A percentile compares a stretch with the other conserved stretches of the same genome.
These are phyloP conservation scores for Procavia capensis DNA, from an alignment of 2,113 vertebrate genomes.

Conservation along the genomic window DNA sequence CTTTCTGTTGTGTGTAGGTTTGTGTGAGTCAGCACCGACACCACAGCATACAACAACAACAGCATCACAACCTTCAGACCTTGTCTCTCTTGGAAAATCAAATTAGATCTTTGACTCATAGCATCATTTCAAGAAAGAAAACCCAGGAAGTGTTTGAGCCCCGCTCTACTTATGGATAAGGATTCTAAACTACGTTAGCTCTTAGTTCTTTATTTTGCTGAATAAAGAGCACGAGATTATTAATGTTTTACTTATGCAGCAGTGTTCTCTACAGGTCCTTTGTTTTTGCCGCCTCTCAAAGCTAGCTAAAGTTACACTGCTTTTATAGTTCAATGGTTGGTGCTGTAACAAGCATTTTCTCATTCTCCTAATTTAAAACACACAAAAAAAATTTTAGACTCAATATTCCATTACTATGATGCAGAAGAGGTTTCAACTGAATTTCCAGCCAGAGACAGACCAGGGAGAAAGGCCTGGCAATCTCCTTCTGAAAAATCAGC, in stretches of 20 bases:
- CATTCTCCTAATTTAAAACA: not conserved
- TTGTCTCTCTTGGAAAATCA: not conserved
- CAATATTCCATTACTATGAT: not conserved
- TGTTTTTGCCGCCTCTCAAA: conserved; percentile 17
- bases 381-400: not conserved
- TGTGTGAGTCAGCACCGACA: no score
- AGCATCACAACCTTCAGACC: not conserved
- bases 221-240: not conserved
- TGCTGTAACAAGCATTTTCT: not conserved
- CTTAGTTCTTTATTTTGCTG: conserved; percentile 48
- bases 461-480: no score
- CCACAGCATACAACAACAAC: no score
- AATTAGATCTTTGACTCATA: conserved; percentile 6
- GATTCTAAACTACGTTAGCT: not conserved
- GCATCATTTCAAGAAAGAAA: conserved; percentile 33
- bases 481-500: no score
- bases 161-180: conserved; percentile 19
- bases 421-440: no score
- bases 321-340: not conserved
- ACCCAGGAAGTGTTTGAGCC: not conserved
- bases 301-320: not conserved
- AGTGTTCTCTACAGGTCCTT: not conserved
- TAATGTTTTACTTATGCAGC: not conserved
- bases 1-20: no score
- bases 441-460: no score